phyloP scores from a whole-genome alignment of 1,140 invertebrate species.

The Planococcus citri region DNA sequence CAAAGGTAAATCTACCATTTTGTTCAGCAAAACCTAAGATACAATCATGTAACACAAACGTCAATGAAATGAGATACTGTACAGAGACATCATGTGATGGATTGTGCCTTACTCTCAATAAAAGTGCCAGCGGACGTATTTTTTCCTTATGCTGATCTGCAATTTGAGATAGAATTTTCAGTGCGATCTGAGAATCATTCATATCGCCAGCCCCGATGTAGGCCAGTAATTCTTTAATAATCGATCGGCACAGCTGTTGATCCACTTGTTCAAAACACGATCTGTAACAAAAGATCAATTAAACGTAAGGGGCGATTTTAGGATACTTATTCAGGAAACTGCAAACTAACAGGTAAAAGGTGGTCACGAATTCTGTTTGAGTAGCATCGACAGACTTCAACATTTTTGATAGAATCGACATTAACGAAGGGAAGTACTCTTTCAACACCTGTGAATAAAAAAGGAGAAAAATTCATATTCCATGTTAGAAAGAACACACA shows the following conservation, averaged over 20 bases:
- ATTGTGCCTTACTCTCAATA: not conserved
- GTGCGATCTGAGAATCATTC: slow-evolving; percentile 23
- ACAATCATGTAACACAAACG: slow-evolving; percentile 26
- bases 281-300: slow-evolving; percentile 22
- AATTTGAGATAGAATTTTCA: slow-evolving; percentile 26
- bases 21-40: slow-evolving; percentile 39
- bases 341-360: slow-evolving; percentile 28
- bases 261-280: slow-evolving; percentile 26
- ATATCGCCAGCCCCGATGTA: slow-evolving; percentile 24
- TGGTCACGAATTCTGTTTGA: slow-evolving; percentile 26
- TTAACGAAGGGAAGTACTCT: slow-evolving; percentile 27
- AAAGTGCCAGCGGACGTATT: not conserved
- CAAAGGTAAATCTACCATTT: slow-evolving; percentile 41
- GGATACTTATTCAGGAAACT: too few relatives aligned
- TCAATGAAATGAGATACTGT: slow-evolving; percentile 19
- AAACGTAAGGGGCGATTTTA: not conserved
- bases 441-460: slow-evolving; percentile 27
- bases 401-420: slow-evolving; percentile 27
- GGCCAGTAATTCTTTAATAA: slow-evolving; percentile 27
- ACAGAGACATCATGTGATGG: not conserved
- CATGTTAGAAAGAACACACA: too few relatives aligned
- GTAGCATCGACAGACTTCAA: slow-evolving; percentile 26
- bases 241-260: slow-evolving; percentile 26
- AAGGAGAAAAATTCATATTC: not conserved
- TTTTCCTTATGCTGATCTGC: slow-evolving; percentile 25